These are phyloP conservation scores for Caenorhabditis angaria DNA, from an alignment of 2,888 invertebrate genomes.

Conservation along the genomic window DNA sequence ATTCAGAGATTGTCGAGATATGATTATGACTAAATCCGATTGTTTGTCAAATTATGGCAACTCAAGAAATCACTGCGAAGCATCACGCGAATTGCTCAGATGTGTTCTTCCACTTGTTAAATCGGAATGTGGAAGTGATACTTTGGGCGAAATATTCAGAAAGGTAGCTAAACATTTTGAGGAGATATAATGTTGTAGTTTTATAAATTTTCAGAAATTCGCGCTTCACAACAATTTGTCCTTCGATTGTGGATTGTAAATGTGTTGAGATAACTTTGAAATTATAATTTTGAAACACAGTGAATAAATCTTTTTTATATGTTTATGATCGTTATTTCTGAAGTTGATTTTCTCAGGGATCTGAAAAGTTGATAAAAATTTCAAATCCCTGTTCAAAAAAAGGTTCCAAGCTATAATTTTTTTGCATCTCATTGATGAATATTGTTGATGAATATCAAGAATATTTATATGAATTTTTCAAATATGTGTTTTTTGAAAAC, in stretches of 20 bases:
- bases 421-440: no score
- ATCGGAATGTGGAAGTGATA: not conserved
- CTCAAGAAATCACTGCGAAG: not conserved
- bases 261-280: not conserved
- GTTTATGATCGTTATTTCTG: no score
- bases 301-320: no score
- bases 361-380: no score
- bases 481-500: no score
- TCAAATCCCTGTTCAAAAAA: no score
- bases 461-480: no score
- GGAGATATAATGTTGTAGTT: not conserved
- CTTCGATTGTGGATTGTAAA: not conserved
- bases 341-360: no score
- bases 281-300: not conserved
- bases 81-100: not conserved
- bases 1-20: not conserved
- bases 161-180: not conserved
- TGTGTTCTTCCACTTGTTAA: not conserved
- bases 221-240: not conserved
- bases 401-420: no score
- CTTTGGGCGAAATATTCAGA: not conserved
- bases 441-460: no score
- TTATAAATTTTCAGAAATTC: not conserved
- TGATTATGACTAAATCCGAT: not conserved
- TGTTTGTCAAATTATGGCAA: not conserved